These are phyloP conservation scores for Hippasteria phrygiana DNA, from an alignment of 53 echinoderm and acorn worm genomes.

Conservation along the genomic window DNA sequence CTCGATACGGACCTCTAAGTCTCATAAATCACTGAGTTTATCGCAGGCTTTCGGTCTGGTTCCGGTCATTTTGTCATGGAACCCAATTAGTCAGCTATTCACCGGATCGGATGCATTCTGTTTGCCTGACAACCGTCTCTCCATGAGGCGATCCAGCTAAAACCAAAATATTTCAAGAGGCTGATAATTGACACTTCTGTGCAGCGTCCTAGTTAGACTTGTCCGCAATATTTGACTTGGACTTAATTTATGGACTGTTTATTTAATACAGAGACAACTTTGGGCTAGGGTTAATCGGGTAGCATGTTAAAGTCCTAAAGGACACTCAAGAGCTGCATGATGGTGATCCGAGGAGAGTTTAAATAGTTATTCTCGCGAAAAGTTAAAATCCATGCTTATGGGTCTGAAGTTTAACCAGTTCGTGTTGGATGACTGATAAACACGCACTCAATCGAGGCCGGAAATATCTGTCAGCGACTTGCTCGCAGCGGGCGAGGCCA, in stretches of 20 bases:
- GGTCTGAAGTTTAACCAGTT: too few relatives aligned
- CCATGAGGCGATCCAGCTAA: background rate
- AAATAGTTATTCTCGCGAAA: too few relatives aligned
- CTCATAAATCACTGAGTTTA: background rate
- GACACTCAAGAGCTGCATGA: too few relatives aligned
- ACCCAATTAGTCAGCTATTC: background rate
- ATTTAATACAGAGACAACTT: background rate
- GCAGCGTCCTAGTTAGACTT: background rate
- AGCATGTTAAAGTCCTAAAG: too few relatives aligned
- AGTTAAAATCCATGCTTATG: too few relatives aligned
- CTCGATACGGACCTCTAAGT: background rate
- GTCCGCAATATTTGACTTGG: background rate
- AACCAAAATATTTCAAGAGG: background rate
- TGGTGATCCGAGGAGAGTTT: too few relatives aligned
- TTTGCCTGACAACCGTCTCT: background rate
- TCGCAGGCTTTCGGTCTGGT: conserved; percentile 10
- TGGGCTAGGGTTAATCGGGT: background rate
- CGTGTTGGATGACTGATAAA: too few relatives aligned
- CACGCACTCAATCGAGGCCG: too few relatives aligned
- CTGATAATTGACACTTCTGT: background rate
- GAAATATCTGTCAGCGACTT: too few relatives aligned
- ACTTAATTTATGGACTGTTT: background rate
- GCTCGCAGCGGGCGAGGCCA: too few relatives aligned
- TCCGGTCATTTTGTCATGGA: background rate
- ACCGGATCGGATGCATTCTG: conserved; percentile 13